These are phyloP conservation scores for Frankliniella intonsa DNA, from an alignment of 2,888 invertebrate species.

Conservation along the genomic window DNA sequence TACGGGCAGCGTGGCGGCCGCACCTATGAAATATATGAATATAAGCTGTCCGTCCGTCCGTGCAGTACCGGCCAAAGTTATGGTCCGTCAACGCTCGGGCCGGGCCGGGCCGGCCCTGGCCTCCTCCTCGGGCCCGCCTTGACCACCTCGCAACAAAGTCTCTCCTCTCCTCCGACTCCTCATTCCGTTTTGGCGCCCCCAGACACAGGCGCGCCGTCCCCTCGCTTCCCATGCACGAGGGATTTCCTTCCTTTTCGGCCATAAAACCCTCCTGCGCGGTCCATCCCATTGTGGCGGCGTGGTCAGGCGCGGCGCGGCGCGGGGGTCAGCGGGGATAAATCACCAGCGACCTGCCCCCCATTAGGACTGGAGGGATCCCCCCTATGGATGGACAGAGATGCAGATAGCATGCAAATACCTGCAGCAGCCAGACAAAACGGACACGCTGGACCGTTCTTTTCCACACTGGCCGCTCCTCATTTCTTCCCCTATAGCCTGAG, in stretches of 20 bases:
- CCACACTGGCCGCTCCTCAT: no score
- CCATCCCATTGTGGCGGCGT: not conserved
- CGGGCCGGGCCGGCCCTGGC: not conserved
- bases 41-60: not conserved
- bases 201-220: not conserved
- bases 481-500: no score
- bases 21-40: not conserved
- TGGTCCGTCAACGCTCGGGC: not conserved
- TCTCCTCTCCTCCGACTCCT: not conserved
- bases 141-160: not conserved
- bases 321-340: conserved; percentile 19
- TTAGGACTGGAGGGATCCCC: not conserved
- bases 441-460: not conserved
- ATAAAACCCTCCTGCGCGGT: not conserved
- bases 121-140: not conserved
- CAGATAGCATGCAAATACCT: conserved; percentile 8
- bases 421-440: not conserved
- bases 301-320: not conserved
- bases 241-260: not conserved
- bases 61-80: not conserved
- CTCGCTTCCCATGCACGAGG: not conserved
- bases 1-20: no score
- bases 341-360: not conserved
- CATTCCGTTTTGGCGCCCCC: not conserved
- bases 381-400: not conserved